Percentiles rank a stretch among this genome's conserved stretches.
These are phyloP conservation scores for Falco concolor DNA, from an alignment of 2,797 vertebrate species.

Conservation along the genomic window DNA sequence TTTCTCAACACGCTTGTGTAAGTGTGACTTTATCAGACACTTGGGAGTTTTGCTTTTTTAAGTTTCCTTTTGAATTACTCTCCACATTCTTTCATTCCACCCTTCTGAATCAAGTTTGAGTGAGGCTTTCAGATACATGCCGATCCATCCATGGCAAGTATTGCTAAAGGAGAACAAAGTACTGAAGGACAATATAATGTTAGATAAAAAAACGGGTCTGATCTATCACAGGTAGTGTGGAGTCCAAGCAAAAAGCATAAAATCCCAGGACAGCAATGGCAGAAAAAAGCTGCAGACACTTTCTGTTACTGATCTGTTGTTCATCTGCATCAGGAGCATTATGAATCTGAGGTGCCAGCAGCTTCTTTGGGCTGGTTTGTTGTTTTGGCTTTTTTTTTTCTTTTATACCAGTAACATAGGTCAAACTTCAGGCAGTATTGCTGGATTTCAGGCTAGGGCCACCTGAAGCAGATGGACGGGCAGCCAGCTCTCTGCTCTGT, in stretches of 20 bases:
- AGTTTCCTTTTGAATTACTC: not conserved
- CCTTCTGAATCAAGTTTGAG: not conserved
- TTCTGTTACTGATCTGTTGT: not conserved
- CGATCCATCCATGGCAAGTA: not conserved
- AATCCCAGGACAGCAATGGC: not conserved
- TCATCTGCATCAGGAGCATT: not conserved
- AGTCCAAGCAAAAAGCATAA: not conserved
- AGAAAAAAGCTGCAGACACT: not conserved
- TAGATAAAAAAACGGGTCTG: not conserved
- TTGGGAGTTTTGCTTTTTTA: not conserved
- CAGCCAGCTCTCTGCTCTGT: not conserved
- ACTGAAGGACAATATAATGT: not conserved
- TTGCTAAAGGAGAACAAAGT: not conserved
- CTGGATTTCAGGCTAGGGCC: not conserved
- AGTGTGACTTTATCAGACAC: not conserved
- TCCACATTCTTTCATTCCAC: not conserved
- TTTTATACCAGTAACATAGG: not conserved
- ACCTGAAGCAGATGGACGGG: not conserved
- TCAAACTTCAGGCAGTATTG: not conserved
- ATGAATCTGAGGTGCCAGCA: not conserved
- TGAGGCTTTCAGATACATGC: not conserved
- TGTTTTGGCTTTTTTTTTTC: not conserved
- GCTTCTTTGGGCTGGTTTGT: not conserved
- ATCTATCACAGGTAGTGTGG: not conserved
- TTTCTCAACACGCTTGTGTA: not conserved